phyloP scores from a whole-genome alignment of 2,113 vertebrate genomes.

The Misgurnus anguillicaudatus region DNA sequence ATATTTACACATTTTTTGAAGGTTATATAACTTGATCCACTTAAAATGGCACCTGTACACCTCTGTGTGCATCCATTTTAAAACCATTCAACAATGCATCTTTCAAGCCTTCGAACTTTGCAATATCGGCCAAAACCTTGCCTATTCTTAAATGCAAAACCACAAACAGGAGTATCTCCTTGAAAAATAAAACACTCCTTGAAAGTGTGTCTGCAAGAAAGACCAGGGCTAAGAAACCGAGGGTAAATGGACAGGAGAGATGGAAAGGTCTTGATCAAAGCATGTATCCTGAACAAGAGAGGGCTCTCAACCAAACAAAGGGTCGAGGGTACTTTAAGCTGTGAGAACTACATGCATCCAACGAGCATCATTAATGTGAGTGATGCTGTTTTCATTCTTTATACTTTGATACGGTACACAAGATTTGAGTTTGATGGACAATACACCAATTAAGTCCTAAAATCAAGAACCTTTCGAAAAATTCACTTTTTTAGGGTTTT shows the following conservation, averaged over 20 bases:
- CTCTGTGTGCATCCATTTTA: neutral
- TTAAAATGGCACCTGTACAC: too few relatives aligned
- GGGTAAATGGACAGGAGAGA: slow-evolving; percentile 35
- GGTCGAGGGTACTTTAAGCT: slow-evolving; percentile 50
- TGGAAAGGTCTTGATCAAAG: slow-evolving; percentile 50
- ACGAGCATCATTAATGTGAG: slow-evolving; percentile 39
- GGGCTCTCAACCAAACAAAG: slow-evolving; percentile 30
- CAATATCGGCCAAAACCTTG: neutral
- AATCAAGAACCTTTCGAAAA: neutral
- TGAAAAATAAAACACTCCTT: slow-evolving; percentile 7
- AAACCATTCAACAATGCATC: neutral
- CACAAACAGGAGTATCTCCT: neutral
- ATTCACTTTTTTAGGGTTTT: slow-evolving; percentile 6
- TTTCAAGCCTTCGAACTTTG: neutral
- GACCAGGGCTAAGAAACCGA: neutral
- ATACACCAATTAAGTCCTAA: slow-evolving; percentile 7
- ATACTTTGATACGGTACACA: slow-evolving; percentile 4
- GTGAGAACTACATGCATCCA: slow-evolving; percentile 32
- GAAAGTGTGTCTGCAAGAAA: slow-evolving; percentile 12
- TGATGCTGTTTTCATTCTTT: slow-evolving; percentile 3
- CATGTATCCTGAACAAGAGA: slow-evolving; percentile 52
- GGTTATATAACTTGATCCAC: too few relatives aligned
- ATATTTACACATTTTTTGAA: too few relatives aligned
- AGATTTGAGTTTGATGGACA: neutral
- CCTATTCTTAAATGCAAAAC: neutral